Evolutionary conservation across 2,888 invertebrate genomes (phyloP).

Genomic region (Tenthredo mesomela): DNA sequence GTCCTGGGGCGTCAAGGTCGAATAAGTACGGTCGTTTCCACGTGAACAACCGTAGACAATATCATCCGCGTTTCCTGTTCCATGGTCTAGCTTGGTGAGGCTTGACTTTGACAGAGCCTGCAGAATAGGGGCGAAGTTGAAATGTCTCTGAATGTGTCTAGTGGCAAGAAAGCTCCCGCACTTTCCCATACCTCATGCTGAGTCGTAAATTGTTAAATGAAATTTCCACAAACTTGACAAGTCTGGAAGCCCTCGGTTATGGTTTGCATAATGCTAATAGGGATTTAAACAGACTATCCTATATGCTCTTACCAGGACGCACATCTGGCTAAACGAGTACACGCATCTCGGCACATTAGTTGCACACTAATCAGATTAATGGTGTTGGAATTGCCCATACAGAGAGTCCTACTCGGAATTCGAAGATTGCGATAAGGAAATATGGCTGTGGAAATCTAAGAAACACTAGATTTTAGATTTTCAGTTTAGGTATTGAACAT

Average conservation of each 20-base stretch:
- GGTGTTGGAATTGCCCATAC: not conserved
- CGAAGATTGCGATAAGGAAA: not conserved
- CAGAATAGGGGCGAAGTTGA: constrained; percentile 27
- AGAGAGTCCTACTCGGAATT: too few species aligned
- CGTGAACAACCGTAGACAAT: constrained; percentile 37
- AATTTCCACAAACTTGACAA: constrained; percentile 20
- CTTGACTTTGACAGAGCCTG: constrained; percentile 41
- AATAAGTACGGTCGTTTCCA: constrained; percentile 6
- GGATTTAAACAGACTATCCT: not conserved
- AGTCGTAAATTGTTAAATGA: constrained; percentile 11
- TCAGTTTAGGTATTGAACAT: not conserved
- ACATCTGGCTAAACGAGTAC: not conserved
- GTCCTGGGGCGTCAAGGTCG: constrained; percentile 28
- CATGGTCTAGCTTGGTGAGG: not conserved
- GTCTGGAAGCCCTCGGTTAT: not conserved
- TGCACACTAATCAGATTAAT: not conserved
- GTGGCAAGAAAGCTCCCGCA: constrained; percentile 2
- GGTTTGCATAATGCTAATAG: constrained; percentile 18
- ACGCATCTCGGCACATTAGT: not conserved
- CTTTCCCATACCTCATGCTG: constrained; percentile 11
- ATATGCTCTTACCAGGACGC: not conserved
- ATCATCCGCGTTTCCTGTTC: constrained; percentile 23
- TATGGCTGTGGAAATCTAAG: not conserved
- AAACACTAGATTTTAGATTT: not conserved
- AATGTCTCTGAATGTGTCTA: constrained; percentile 32